Percentiles rank a stretch among this genome's conserved stretches.
Conservation (phyloP, 2,113 vertebrate species). For the Beaufortia kweichowensis region DNA sequence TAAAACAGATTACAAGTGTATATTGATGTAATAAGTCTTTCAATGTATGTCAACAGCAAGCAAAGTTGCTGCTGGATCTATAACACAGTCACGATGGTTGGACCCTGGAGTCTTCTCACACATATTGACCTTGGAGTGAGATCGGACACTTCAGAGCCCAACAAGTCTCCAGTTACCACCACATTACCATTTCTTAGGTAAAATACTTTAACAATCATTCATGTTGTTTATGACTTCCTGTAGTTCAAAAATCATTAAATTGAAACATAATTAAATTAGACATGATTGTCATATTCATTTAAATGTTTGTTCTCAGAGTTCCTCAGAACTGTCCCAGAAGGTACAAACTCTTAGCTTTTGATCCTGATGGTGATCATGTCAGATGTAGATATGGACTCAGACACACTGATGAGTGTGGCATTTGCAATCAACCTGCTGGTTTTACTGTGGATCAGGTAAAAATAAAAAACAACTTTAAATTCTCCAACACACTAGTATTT, state of each 20-base stretch:
- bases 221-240: no score
- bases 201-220: no score
- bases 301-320: no score
- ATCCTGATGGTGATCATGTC: conserved; percentile 68
- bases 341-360: conserved; percentile 62
- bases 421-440: conserved; percentile 46
- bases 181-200: conserved; percentile 69
- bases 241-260: no score
- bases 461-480: background rate
- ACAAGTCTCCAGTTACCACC: conserved; percentile 63
- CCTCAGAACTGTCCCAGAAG: conserved; percentile 69
- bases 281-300: no score
- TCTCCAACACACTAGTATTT: background rate
- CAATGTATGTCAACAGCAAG: conserved; percentile 24
- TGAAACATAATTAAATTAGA: no score
- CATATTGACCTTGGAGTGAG: conserved; percentile 68
- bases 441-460: conserved; percentile 64
- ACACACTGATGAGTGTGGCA: conserved; percentile 44
- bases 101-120: conserved; percentile 49
- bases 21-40: background rate
- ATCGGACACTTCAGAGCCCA: conserved; percentile 69
- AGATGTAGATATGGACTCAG: conserved; percentile 62
- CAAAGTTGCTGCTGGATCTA: conserved; percentile 43
- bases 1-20: background rate
- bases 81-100: background rate